These are phyloP conservation scores for Temnothorax curvispinosus DNA, from an alignment of 1,140 invertebrate genomes.

Conservation along the genomic window DNA sequence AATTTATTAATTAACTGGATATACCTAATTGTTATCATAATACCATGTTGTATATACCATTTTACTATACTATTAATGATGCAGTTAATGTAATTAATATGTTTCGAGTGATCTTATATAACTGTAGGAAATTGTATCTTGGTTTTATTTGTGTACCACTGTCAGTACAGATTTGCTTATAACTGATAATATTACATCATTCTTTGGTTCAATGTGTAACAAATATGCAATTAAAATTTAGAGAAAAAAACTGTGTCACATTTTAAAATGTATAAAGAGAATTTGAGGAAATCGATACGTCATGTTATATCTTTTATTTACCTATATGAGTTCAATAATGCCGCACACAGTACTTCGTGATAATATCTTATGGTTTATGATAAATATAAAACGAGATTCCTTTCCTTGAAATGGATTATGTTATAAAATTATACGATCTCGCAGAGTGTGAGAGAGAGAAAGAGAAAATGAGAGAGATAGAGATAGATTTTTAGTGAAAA, in stretches of 20 bases:
- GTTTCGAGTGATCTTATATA: neutral
- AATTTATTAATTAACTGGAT: neutral
- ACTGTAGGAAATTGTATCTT: neutral
- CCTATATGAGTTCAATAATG: neutral
- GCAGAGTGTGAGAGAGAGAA: neutral
- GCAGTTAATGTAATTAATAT: neutral
- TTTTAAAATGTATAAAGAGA: neutral
- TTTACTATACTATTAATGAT: neutral
- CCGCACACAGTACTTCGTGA: neutral
- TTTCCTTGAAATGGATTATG: neutral
- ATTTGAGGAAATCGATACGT: neutral
- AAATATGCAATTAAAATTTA: neutral
- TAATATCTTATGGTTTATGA: neutral
- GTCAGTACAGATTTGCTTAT: neutral
- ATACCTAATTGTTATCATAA: neutral
- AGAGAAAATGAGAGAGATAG: neutral
- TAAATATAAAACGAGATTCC: conserved; percentile 18
- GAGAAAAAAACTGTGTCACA: neutral
- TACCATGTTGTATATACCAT: too few species aligned
- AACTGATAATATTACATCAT: neutral
- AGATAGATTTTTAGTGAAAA: conserved; percentile 43
- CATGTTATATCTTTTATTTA: neutral
- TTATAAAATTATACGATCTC: conserved; percentile 41
- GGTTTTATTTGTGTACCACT: neutral
- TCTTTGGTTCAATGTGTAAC: neutral